Base-by-base conservation (phyloP, 2,113 vertebrate species). In the Cervus canadensis region DNA sequence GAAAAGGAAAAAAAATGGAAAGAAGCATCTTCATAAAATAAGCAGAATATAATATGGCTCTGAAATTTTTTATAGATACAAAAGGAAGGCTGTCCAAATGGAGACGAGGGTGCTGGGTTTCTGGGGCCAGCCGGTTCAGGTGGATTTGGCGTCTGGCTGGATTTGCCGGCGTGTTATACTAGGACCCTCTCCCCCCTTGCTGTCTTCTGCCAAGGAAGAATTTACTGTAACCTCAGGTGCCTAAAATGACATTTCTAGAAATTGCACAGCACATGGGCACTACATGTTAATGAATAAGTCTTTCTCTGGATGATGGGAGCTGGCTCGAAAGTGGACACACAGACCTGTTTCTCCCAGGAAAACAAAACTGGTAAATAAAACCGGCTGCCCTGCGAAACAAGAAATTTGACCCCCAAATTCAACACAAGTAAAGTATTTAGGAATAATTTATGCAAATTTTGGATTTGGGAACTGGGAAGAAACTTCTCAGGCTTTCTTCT, bases 41-140 rank as follows among this genome's bases (percentile, higher is more conserved):
- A 78, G 54, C 12, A 52, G 74, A 52, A 59, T 33, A 17, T 17
- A 14, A 26, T 7, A 64, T 30, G 28, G 33, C 25, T 28, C 26
- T 56, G 23, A 19, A 3, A 26, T 23, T n/a, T 52, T 25, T 74
- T 40, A 60, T 52, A 48, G n/a, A 57, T 14, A 57, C 54, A 52
- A 50, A 84, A 71, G 17, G 45, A 25, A 19, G 50, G 71, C 30
- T 2, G 1, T 57, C 30, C 33, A 12, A 26, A n/a, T 0, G 2
- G 64, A 89, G 14, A 59, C 0, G 1, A 52, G 59, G 56, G 45
- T 23, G 2, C 10, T 2, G 5, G 16, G 28, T 36, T 71, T 79
- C 71, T 6, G 25, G 45, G 45, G n/a, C 48, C 19, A 33, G 79
- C 52, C 0, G 0, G 60, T 2, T 7, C 0, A 10, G 57, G 43